Conservation (phyloP, 2,797 vertebrate genomes). For the Sebastes itinus region DNA sequence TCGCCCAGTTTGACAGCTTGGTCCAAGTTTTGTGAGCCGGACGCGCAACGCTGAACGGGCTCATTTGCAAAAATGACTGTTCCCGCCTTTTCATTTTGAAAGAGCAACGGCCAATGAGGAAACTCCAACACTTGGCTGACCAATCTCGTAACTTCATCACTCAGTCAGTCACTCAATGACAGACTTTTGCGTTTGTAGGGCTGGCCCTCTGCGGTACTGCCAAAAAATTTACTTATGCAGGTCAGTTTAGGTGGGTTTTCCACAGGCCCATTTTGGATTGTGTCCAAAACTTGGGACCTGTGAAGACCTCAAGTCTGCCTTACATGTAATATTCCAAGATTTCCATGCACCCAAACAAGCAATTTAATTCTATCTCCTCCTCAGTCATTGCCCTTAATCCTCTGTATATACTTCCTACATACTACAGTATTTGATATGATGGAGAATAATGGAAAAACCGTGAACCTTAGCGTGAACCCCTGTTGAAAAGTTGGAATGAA, state of each 20-base stretch:
- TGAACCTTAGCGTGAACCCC: conserved; percentile 16
- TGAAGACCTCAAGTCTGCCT: neutral
- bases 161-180: no score
- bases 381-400: neutral
- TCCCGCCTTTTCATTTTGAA: no score
- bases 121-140: no score
- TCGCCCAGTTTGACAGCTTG: no score
- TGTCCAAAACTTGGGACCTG: neutral
- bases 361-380: neutral
- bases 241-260: neutral
- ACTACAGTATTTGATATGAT: neutral
- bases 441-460: neutral
- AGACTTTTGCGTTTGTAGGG: no score
- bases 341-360: neutral
- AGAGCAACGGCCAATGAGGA: no score
- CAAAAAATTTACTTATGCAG: neutral
- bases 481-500: conserved; percentile 38
- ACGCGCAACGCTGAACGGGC: no score
- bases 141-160: no score
- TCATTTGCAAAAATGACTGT: no score
- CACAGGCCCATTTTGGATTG: neutral
- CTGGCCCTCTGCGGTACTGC: no score
- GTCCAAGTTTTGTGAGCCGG: no score
- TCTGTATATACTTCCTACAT: neutral
- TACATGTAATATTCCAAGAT: neutral